These are phyloP conservation scores for Centropus unirufus DNA, from an alignment of 2,113 vertebrate genomes.

Conservation along the genomic window DNA sequence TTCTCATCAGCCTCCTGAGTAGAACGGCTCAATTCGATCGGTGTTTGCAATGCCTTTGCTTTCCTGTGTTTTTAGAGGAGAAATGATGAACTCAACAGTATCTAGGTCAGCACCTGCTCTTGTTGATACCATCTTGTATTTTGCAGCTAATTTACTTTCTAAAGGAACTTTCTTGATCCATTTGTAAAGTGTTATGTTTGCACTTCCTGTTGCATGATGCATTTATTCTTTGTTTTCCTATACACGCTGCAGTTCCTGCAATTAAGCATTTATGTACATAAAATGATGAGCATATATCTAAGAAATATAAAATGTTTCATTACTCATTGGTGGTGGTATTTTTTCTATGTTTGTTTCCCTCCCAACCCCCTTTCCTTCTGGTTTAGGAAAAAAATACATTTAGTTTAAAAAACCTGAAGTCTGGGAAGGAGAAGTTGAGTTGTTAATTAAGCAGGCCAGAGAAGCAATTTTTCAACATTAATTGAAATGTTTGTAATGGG, in stretches of 20 bases:
- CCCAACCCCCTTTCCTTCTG: not conserved
- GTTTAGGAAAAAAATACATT: not conserved
- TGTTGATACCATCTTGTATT: not conserved
- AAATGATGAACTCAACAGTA: not conserved
- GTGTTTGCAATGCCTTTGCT: not conserved
- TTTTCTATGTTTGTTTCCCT: no score
- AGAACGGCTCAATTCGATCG: not conserved
- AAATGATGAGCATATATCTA: not conserved
- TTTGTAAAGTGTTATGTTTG: not conserved
- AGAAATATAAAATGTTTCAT: not conserved
- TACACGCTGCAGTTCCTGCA: not conserved
- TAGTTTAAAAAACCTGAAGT: not conserved
- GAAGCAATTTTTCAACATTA: conserved; percentile 24
- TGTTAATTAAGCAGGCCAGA: conserved; percentile 28
- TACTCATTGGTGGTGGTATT: no score
- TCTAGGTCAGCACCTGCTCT: not conserved
- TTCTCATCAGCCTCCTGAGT: not conserved
- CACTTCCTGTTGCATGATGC: not conserved
- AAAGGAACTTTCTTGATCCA: not conserved
- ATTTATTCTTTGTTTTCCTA: not conserved
- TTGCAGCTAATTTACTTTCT: not conserved
- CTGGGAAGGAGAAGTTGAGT: not conserved
- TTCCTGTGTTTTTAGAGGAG: not conserved
- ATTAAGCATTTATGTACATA: not conserved
- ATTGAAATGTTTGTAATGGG: conserved; percentile 34